A percentile compares a stretch with the other conserved stretches of the same genome.
Conservation (phyloP, 2,797 vertebrate species). For the Pelochelys cantorii region DNA sequence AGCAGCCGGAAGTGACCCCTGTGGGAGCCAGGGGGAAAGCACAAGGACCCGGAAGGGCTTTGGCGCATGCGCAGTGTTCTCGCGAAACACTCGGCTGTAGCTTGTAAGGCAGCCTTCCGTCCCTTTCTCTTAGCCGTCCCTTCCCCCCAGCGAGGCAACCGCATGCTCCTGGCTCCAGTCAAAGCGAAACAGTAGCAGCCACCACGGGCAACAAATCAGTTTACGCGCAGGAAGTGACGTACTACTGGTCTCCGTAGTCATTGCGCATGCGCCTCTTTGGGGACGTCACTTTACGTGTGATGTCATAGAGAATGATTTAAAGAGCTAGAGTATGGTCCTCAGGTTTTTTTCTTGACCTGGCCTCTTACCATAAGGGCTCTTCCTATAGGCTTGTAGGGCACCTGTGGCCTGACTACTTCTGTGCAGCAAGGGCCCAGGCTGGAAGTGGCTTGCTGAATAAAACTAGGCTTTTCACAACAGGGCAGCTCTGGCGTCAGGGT, state of each 20-base stretch:
- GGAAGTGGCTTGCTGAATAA: neutral
- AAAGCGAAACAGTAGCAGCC: neutral
- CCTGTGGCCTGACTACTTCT: neutral
- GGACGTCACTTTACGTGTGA: neutral
- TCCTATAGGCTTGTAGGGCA: too few relatives aligned
- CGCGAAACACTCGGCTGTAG: neutral
- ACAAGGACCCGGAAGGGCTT: neutral
- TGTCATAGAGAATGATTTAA: neutral
- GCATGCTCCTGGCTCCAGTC: neutral
- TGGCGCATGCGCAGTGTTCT: neutral
- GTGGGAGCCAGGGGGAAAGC: neutral
- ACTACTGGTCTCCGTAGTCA: rapidly evolving
- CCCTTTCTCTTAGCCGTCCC: neutral
- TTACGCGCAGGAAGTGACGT: neutral
- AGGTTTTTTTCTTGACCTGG: too few relatives aligned
- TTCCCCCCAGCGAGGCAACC: neutral
- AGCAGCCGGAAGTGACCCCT: neutral
- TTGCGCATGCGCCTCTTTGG: neutral
- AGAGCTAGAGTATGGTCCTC: neutral
- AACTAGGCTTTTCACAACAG: neutral
- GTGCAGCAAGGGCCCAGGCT: neutral
- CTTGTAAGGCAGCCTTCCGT: neutral
- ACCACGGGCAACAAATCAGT: neutral
- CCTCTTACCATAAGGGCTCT: too few relatives aligned
- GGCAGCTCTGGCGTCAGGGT: neutral